These are phyloP conservation scores for Drosophila persimilis DNA, from an alignment of 1,140 invertebrate genomes.

Conservation along the genomic window DNA sequence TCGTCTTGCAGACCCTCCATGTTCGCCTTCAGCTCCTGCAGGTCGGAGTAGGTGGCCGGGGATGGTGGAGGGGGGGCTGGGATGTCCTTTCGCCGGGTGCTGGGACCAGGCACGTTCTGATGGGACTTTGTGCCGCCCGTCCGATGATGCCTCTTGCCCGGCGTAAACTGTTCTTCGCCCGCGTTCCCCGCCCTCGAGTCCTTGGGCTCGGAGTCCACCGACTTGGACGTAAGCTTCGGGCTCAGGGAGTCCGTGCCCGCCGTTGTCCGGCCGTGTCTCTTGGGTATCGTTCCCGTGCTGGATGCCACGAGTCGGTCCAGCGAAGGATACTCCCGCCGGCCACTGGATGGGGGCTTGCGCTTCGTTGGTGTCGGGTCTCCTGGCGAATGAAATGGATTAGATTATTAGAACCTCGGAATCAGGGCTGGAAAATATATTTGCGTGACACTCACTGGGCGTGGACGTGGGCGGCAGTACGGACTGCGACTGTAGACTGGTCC, in stretches of 20 bases:
- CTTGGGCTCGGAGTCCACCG: conserved; percentile 5
- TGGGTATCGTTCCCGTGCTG: conserved; percentile 75
- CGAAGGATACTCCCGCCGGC: conserved; percentile 68
- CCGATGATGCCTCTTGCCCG: conserved; percentile 60
- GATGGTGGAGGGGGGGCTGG: conserved; percentile 76
- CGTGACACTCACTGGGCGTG: conserved; percentile 25
- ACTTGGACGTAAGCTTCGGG: conserved; percentile 25
- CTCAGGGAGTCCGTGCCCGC: conserved; percentile 11
- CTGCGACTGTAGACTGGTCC: conserved; percentile 54
- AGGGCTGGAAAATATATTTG: too few species aligned
- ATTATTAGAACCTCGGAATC: neutral
- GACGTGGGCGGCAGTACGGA: conserved; percentile 4
- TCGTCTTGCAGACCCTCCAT: conserved; percentile 71
- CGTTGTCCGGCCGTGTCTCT: conserved; percentile 24
- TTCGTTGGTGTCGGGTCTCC: conserved; percentile 39
- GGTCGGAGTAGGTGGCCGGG: conserved; percentile 74
- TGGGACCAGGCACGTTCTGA: conserved; percentile 22
- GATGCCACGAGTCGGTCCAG: conserved; percentile 68
- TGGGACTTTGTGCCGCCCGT: conserved; percentile 41
- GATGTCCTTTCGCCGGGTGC: conserved; percentile 63
- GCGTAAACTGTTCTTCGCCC: conserved; percentile 22
- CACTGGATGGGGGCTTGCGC: conserved; percentile 29
- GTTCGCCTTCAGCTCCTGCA: conserved; percentile 74
- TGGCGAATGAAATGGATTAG: conserved; percentile 4
- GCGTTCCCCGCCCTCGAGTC: conserved; percentile 20